These are phyloP conservation scores for Metopia argyrocephala DNA, from an alignment of 2,888 invertebrate species.

Conservation along the genomic window DNA sequence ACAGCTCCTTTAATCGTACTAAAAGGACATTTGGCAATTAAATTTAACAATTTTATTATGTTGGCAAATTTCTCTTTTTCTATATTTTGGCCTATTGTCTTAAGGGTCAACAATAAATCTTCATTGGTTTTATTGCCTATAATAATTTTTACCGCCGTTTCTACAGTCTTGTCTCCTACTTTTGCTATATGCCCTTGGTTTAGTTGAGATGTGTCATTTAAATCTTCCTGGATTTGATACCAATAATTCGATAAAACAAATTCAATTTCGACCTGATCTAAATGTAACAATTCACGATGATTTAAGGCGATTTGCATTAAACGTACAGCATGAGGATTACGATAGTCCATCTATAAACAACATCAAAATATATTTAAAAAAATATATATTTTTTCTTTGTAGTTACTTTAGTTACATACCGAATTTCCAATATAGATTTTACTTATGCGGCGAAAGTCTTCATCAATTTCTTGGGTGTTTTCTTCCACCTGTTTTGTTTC, in stretches of 20 bases:
- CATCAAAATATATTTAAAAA: neutral
- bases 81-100: conserved; percentile 67
- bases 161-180: conserved; percentile 66
- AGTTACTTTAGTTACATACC: conserved; percentile 66
- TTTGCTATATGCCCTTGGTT: neutral
- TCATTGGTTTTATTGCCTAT: conserved; percentile 75
- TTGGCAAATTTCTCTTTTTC: conserved; percentile 66
- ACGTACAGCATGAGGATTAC: conserved; percentile 72
- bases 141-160: conserved; percentile 72
- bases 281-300: conserved; percentile 71
- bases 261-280: conserved; percentile 76
- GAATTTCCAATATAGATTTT: conserved; percentile 77
- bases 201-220: conserved; percentile 52
- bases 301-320: conserved; percentile 72
- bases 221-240: conserved; percentile 72
- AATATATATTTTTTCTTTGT: neutral
- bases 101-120: conserved; percentile 73
- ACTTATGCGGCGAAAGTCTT: conserved; percentile 73
- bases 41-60: conserved; percentile 69
- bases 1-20: conserved; percentile 75
- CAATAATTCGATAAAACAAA: conserved; percentile 75
- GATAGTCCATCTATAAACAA: conserved; percentile 72
- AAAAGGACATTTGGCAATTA: conserved; percentile 74
- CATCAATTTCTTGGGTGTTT: conserved; percentile 66
- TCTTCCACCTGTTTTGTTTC: neutral